Conservation (phyloP, 2,113 vertebrate species). For the Balaenoptera acutorostrata region DNA sequence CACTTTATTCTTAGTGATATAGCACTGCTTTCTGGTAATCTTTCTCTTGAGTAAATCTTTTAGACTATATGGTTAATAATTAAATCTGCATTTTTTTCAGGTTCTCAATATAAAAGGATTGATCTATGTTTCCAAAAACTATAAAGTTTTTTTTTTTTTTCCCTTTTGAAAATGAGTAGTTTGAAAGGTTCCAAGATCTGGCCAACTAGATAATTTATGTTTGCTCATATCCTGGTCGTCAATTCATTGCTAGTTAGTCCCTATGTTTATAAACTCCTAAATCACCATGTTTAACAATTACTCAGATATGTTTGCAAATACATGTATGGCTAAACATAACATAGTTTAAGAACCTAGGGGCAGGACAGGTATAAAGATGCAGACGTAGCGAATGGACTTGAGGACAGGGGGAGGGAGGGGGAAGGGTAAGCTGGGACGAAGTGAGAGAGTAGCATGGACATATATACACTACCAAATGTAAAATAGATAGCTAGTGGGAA, state of each 20-base stretch:
- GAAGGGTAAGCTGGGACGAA: no score
- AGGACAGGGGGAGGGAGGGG: no score
- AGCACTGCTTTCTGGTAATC: background rate
- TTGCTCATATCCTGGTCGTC: background rate
- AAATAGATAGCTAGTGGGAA: no score
- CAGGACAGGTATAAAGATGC: no score
- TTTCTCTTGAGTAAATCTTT: background rate
- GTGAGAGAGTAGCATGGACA: no score
- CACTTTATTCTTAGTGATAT: background rate
- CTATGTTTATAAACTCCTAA: background rate
- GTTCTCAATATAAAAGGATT: background rate
- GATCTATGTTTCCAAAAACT: background rate
- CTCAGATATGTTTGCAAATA: background rate
- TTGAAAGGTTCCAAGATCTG: background rate
- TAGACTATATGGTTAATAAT: background rate
- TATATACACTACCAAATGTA: no score
- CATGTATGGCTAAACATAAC: background rate
- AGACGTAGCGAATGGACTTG: no score
- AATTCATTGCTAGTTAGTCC: background rate
- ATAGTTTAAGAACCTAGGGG: background rate
- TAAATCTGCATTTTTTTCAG: background rate
- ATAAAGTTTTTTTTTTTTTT: background rate
- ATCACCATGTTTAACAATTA: background rate
- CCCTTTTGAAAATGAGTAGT: background rate
- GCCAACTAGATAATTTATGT: background rate